phyloP scores from a whole-genome alignment of 2,888 invertebrate genomes.

The Hyposoter dolosus region DNA sequence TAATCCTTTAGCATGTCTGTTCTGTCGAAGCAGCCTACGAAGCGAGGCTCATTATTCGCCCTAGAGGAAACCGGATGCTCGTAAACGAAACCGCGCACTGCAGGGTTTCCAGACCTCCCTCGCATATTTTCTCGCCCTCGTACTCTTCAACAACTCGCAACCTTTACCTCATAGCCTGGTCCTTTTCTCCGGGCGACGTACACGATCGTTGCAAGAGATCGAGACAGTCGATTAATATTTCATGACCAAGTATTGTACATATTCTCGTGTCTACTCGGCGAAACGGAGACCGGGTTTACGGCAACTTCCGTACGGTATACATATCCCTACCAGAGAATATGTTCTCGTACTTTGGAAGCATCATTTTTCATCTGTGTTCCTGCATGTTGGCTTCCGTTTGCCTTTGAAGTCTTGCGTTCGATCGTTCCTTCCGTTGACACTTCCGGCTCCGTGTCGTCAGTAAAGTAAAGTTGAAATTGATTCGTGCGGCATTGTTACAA shows the following conservation, averaged over 20 bases:
- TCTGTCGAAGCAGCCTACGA: not conserved
- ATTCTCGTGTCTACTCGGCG: conserved; percentile 24
- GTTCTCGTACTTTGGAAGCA: conserved; percentile 19
- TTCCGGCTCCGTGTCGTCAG: not conserved
- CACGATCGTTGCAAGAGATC: conserved; percentile 30
- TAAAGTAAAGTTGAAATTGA: conserved; percentile 1
- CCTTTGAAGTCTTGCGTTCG: conserved; percentile 8
- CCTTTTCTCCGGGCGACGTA: not conserved
- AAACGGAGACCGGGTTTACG: conserved; percentile 32
- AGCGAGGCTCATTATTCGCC: conserved; percentile 40
- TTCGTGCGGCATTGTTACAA: conserved; percentile 4
- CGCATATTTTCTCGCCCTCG: conserved; percentile 35
- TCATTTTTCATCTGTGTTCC: conserved; percentile 32
- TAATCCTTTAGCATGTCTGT: not conserved
- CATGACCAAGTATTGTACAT: conserved; percentile 57
- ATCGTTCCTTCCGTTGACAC: conserved; percentile 14
- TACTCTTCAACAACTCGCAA: not conserved
- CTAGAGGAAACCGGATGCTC: conserved; percentile 64
- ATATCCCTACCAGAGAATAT: conserved; percentile 35
- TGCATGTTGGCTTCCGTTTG: conserved; percentile 23
- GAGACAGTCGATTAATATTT: conserved; percentile 65
- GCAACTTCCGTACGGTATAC: conserved; percentile 38
- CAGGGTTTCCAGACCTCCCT: conserved; percentile 17
- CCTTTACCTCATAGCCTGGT: not conserved
- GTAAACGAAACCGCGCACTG: conserved; percentile 62